Conservation (phyloP, 2,113 vertebrate species). For the Neotoma lepida region DNA sequence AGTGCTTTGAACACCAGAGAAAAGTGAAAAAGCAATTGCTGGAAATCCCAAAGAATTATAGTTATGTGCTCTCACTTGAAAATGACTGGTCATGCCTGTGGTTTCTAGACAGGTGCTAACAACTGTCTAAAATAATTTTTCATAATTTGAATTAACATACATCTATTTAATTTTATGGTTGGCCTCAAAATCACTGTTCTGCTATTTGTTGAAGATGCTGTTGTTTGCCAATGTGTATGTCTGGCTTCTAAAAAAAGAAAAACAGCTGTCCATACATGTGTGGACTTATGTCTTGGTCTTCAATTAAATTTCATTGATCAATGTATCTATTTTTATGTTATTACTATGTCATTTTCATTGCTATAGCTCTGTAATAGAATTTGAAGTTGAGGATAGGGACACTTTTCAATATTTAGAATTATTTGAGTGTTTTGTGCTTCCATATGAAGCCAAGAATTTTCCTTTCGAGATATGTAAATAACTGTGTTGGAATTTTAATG, state of each 20-base stretch:
- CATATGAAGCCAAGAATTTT: not conserved
- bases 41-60: not conserved
- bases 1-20: not conserved
- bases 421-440: not conserved
- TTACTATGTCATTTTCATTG: not conserved
- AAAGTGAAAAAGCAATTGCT: not conserved
- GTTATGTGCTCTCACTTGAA: not conserved
- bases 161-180: not conserved
- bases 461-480: not conserved
- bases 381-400: not conserved
- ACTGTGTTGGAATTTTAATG: not conserved
- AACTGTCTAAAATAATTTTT: not conserved
- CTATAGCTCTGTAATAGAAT: not conserved
- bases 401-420: not conserved
- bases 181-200: not conserved
- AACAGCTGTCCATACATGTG: not conserved
- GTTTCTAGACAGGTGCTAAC: not conserved
- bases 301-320: not conserved
- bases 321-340: not conserved
- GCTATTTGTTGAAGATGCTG: not conserved
- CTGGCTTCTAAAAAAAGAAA: not conserved
- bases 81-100: fast-evolving
- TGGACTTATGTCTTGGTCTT: not conserved
- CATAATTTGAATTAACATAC: not conserved
- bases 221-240: not conserved